These are phyloP conservation scores for Aphidius gifuensis DNA, from an alignment of 1,140 invertebrate genomes.

Conservation along the genomic window DNA sequence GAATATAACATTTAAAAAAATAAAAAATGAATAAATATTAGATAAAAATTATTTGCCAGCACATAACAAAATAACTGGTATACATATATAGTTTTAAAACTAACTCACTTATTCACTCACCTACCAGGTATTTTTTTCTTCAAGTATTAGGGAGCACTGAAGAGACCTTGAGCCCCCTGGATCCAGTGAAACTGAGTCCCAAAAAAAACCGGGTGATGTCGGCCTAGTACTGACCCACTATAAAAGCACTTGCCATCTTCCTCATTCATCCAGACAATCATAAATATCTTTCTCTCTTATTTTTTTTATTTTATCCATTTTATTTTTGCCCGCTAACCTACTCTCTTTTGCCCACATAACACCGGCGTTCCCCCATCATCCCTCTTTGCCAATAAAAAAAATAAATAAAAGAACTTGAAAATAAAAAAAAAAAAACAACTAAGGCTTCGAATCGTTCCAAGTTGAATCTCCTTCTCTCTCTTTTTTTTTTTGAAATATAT, in stretches of 20 bases:
- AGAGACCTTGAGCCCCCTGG: conserved; percentile 31
- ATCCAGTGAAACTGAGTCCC: conserved; percentile 7
- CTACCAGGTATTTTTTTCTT: conserved; percentile 43
- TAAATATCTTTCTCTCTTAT: conserved; percentile 38
- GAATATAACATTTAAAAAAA: conserved; percentile 19
- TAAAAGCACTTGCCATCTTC: conserved; percentile 54
- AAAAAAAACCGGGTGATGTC: conserved; percentile 37
- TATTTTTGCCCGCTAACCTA: conserved; percentile 50
- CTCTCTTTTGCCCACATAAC: conserved; percentile 45
- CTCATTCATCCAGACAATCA: conserved; percentile 40
- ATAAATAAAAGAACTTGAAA: neutral
- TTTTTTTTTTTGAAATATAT: conserved; percentile 23
- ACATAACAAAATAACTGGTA: neutral
- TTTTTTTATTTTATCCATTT: no score
- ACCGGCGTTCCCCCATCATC: conserved; percentile 32
- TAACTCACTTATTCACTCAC: conserved; percentile 21
- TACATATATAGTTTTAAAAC: neutral
- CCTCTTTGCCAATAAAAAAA: conserved; percentile 3
- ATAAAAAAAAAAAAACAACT: no score
- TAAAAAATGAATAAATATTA: conserved; percentile 39
- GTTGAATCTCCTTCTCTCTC: conserved; percentile 22
- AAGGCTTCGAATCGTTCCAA: conserved; percentile 10
- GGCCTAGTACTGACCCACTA: conserved; percentile 54
- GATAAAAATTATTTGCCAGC: conserved; percentile 27
- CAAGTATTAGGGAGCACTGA: conserved; percentile 33